phyloP scores from a whole-genome alignment of 2,113 vertebrate genomes.

The Chaenogobius annularis region DNA sequence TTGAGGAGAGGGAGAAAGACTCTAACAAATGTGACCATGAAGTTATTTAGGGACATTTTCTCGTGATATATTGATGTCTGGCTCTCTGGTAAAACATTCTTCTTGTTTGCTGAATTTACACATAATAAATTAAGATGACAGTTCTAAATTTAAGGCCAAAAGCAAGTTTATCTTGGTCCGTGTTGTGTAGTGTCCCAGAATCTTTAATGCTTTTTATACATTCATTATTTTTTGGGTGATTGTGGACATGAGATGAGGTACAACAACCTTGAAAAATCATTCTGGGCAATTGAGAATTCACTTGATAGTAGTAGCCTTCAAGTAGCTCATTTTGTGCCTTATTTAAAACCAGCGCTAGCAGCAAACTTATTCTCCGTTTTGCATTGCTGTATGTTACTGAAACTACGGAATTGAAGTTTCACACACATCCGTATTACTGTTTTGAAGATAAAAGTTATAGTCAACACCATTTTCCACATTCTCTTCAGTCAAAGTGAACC shows the following conservation, averaged over 20 bases:
- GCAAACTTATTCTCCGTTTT: neutral
- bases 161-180: constrained; percentile 8
- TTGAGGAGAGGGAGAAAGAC: neutral
- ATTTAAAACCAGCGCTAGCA: neutral
- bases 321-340: neutral
- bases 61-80: neutral
- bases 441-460: too few species aligned
- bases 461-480: too few species aligned
- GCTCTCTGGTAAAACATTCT: neutral
- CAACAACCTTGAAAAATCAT: neutral
- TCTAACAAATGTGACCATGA: neutral
- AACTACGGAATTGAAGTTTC: too few species aligned
- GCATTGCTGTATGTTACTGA: neutral
- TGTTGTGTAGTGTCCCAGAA: neutral
- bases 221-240: neutral
- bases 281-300: neutral
- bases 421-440: too few species aligned
- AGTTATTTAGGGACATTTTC: neutral
- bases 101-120: neutral
- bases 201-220: neutral
- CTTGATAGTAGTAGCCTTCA: neutral
- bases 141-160: neutral
- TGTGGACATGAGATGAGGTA: neutral
- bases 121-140: neutral
- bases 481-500: too few species aligned